Base-by-base conservation (phyloP, 2,888 invertebrate genomes). In the Lasioglossum calceatum region DNA sequence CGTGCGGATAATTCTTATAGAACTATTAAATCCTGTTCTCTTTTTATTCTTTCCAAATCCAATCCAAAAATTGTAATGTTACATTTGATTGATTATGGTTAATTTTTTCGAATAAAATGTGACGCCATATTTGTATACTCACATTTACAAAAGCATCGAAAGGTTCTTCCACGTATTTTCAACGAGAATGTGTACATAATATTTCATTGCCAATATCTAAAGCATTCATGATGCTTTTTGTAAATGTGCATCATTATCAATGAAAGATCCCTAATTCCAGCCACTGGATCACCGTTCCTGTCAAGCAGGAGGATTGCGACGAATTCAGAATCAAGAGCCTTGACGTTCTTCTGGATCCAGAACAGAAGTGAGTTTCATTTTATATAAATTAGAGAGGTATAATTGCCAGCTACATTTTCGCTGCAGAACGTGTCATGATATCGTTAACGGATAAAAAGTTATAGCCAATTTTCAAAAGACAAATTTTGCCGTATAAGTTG, bases 201-300 rank as follows among this genome's bases (percentile, higher is more conserved):
- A 72, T 50, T 54, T 54, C n/a, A 32, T 75, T 58, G 47, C 47
- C 39, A 70, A 32, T 73, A 12, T 61, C 10, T n/a, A 67, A 67
- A 77, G 27, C 67, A 39, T 71, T 80, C 76, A 47, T 71, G 78
- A 82, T 80, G 73, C 76, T 86, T 88, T 58, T 50, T 73, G 88
- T 86, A 77, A 86, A 90, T 84, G 74, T 80, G 82, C 86, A 85
- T 67, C 64, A 81, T 82, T 91, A 82, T 73, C 87, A 89, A 88
- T 88, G 84, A 84, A 76, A 73, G 75, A 80, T 89, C 70, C 83
- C 74, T 81, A 72, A 71, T 91, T 91, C 76, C 85, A 91, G 89
- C 89, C 72, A 84, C 64, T 89, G 91, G 90, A 71, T 54, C 70
- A 82, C 86, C 77, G 75, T 81, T 79, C 83, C 70, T 64, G 81